Evolutionary conservation across 2,797 vertebrate genomes (phyloP).

Genomic region (Urocyon cinereoargenteus): DNA sequence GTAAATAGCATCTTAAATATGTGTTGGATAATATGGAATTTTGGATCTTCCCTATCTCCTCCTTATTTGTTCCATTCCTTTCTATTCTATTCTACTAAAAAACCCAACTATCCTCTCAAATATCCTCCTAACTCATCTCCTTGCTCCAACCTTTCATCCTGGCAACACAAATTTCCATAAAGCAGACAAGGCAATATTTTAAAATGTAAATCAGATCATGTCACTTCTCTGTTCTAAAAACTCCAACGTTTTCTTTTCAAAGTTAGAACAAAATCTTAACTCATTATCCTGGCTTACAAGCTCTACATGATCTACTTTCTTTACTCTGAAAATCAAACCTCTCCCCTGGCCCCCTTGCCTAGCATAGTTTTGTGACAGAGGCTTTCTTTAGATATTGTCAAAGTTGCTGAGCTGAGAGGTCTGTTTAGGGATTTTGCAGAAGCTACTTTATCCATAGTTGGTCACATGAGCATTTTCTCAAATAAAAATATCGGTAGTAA

Average conservation of each 20-base stretch:
- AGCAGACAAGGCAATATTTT: slow-evolving; percentile 25
- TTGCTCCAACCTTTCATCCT: slow-evolving; percentile 3
- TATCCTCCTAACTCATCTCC: background rate
- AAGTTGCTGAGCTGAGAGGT: background rate
- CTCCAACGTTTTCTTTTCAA: background rate
- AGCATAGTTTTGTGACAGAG: background rate
- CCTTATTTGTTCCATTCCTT: background rate
- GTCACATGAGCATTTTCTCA: background rate
- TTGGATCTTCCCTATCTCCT: background rate
- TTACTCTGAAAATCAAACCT: background rate
- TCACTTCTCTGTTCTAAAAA: slow-evolving; percentile 6
- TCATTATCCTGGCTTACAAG: background rate
- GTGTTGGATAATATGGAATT: background rate
- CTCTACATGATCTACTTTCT: background rate
- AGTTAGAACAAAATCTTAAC: background rate
- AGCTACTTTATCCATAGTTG: background rate
- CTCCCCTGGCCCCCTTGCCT: background rate
- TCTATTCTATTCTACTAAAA: background rate
- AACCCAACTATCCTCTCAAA: background rate
- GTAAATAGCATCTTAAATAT: background rate
- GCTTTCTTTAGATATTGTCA: background rate
- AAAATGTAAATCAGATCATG: slow-evolving; percentile 32
- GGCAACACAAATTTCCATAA: slow-evolving; percentile 29
- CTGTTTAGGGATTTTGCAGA: background rate
- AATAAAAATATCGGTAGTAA: background rate